phyloP scores from a whole-genome alignment of 2,888 invertebrate genomes.

The Andrena minutula region DNA sequence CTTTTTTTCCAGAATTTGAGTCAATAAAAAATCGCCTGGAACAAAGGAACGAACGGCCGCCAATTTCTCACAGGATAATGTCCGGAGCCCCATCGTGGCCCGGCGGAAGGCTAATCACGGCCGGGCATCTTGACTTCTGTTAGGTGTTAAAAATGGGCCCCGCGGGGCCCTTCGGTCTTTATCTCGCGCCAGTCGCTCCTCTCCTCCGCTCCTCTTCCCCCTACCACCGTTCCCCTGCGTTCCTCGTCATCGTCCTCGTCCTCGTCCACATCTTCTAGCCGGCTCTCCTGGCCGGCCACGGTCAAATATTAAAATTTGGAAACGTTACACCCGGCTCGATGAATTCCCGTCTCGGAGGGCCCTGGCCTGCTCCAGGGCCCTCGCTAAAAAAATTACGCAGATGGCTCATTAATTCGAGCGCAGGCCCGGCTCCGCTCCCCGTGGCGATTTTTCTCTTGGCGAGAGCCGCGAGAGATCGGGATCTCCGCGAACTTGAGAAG shows the following conservation, averaged over 20 bases:
- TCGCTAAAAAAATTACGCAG: conserved; percentile 58
- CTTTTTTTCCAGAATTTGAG: conserved; percentile 79
- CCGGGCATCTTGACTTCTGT: conserved; percentile 81
- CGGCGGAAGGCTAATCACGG: conserved; percentile 75
- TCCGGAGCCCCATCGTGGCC: conserved; percentile 62
- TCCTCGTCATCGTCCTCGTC: not conserved
- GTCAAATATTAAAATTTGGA: conserved; percentile 78
- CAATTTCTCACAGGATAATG: conserved; percentile 82
- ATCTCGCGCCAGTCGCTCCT: conserved; percentile 68
- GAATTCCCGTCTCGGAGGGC: conserved; percentile 41
- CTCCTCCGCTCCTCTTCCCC: conserved; percentile 40
- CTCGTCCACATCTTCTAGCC: conserved; percentile 9
- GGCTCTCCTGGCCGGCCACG: conserved; percentile 11
- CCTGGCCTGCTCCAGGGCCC: conserved; percentile 14
- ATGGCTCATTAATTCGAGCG: conserved; percentile 62
- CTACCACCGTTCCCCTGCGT: conserved; percentile 11
- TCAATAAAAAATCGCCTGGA: conserved; percentile 82
- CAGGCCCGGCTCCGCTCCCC: conserved; percentile 31
- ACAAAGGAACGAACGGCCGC: conserved; percentile 77
- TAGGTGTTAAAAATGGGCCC: conserved; percentile 81
- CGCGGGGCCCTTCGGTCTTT: conserved; percentile 75
- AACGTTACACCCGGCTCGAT: conserved; percentile 70
- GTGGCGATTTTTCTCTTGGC: conserved; percentile 51
- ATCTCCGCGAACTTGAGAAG: conserved; percentile 48
- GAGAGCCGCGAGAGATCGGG: conserved; percentile 42